These are phyloP conservation scores for Erythrocercus mccallii DNA, from an alignment of 2,113 vertebrate genomes.

Conservation along the genomic window DNA sequence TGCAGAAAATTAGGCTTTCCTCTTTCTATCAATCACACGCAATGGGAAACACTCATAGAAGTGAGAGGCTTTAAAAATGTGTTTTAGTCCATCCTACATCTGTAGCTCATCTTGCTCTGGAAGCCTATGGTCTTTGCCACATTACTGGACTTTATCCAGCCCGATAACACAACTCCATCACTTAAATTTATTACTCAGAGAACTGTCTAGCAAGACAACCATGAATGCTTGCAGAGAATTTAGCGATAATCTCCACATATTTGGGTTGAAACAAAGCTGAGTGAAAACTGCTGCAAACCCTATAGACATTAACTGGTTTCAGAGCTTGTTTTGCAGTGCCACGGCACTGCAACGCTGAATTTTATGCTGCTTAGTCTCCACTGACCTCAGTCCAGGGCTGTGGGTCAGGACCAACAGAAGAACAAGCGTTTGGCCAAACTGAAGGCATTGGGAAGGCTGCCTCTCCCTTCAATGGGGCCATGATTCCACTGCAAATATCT, in stretches of 20 bases:
- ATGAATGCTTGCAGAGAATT: background rate
- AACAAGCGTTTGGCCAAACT: background rate
- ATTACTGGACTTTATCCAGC: background rate
- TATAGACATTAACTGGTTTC: background rate
- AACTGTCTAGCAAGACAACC: background rate
- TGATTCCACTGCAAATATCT: background rate
- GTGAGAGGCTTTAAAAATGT: background rate
- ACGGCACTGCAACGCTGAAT: rapidly evolving
- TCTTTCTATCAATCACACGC: background rate
- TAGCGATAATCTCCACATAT: background rate
- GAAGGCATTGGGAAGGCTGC: background rate
- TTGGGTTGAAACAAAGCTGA: background rate
- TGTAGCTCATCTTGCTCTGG: background rate
- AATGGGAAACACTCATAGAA: background rate
- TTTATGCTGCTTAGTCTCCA: background rate
- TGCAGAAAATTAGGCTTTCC: background rate
- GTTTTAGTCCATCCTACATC: background rate
- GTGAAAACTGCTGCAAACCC: background rate
- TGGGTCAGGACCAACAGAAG: background rate
- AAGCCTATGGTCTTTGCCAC: background rate
- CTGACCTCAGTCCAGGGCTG: background rate
- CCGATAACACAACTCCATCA: background rate
- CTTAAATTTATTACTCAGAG: background rate
- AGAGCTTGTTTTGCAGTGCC: background rate
- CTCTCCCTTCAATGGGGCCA: background rate